phyloP scores from a whole-genome alignment of 2,888 invertebrate genomes.

The Hipparchia semele region DNA sequence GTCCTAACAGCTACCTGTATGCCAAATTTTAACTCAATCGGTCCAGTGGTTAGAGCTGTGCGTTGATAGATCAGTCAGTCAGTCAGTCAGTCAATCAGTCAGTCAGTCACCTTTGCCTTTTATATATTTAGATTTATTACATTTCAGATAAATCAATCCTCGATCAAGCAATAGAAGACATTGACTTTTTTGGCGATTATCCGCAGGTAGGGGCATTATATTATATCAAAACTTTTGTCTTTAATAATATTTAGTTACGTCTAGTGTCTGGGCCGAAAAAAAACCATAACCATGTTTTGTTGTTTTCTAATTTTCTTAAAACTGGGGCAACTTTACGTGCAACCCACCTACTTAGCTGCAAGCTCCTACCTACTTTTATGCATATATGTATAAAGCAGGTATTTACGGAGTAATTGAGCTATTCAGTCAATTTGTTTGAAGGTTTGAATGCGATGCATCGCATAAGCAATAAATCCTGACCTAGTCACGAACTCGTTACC shows the following conservation, averaged over 20 bases:
- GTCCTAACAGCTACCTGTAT: no score
- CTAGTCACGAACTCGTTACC: background rate
- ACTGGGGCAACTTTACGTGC: conserved; percentile 22
- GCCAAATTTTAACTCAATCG: no score
- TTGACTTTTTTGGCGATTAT: conserved; percentile 83
- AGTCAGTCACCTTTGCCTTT: no score
- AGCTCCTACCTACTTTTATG: background rate
- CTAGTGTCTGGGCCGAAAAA: no score
- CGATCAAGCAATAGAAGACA: conserved; percentile 85
- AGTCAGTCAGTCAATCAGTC: no score
- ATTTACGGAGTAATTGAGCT: conserved; percentile 10
- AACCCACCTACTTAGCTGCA: background rate
- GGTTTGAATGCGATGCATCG: background rate
- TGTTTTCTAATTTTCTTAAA: background rate
- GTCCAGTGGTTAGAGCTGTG: no score
- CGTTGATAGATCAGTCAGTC: no score
- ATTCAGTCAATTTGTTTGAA: conserved; percentile 10
- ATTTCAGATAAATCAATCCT: conserved; percentile 87
- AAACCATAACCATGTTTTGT: background rate
- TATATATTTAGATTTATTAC: no score
- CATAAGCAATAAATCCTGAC: conserved; percentile 7
- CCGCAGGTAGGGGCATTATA: conserved; percentile 71
- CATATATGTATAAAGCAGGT: conserved; percentile 9
- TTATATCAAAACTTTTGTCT: no score
- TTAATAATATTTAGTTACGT: no score